A percentile compares a stretch with the other conserved stretches of the same genome.
These are phyloP conservation scores for Hartigia nigra DNA, from an alignment of 2,888 invertebrate genomes.

Conservation along the genomic window DNA sequence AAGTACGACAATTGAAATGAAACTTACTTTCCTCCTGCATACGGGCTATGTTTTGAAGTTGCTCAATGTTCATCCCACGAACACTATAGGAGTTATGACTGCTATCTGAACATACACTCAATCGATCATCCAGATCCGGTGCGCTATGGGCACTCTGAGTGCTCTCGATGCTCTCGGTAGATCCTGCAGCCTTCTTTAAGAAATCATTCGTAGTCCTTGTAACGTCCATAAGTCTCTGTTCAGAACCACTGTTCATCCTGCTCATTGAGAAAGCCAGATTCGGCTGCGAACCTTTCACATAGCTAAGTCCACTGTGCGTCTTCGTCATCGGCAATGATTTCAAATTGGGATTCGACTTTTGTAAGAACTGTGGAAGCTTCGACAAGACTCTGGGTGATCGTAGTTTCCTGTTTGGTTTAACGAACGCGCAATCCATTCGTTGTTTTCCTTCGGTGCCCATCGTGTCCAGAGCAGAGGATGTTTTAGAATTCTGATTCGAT, in stretches of 20 bases:
- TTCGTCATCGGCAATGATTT: conserved; percentile 35
- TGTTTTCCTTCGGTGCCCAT: neutral
- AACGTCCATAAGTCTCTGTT: conserved; percentile 49
- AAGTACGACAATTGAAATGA: neutral
- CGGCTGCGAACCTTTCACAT: conserved; percentile 49
- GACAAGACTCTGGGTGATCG: conserved; percentile 46
- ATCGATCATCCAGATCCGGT: conserved; percentile 59
- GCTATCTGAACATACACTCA: conserved; percentile 58
- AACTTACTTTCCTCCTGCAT: conserved; percentile 55
- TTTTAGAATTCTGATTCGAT: neutral
- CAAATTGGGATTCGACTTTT: conserved; percentile 63
- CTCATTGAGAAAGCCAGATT: conserved; percentile 42
- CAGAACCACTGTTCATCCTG: conserved; percentile 53
- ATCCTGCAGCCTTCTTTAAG: conserved; percentile 46
- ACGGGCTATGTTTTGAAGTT: conserved; percentile 47
- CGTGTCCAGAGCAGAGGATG: conserved; percentile 31
- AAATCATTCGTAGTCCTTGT: conserved; percentile 44
- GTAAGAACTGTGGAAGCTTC: conserved; percentile 55
- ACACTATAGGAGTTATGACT: conserved; percentile 53
- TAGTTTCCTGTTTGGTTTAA: conserved; percentile 30
- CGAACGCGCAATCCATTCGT: conserved; percentile 24
- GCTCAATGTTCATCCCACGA: conserved; percentile 48
- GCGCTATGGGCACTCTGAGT: conserved; percentile 60
- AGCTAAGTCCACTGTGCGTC: conserved; percentile 35
- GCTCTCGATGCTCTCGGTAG: conserved; percentile 62